These are phyloP conservation scores for Brachystomella parvula DNA, from an alignment of 1,140 invertebrate genomes.

Conservation along the genomic window DNA sequence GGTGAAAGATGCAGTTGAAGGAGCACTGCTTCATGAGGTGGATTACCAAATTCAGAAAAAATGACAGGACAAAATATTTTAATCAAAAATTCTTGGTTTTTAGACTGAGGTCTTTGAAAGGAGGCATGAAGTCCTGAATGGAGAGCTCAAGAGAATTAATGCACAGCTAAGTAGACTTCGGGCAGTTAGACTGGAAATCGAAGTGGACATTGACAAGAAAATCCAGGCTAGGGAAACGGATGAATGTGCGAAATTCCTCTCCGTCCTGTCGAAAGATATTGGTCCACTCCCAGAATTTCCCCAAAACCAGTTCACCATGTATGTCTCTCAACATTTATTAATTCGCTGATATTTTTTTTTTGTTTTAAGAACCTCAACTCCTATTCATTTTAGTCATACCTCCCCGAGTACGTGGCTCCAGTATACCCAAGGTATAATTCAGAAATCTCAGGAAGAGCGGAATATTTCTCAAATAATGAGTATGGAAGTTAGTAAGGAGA, in stretches of 20 bases:
- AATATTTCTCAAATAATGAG: conserved; percentile 21
- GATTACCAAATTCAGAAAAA: too few relatives aligned
- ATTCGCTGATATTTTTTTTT: conserved; percentile 6
- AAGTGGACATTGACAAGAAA: conserved; percentile 32
- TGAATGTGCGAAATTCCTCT: conserved; percentile 28
- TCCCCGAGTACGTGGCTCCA: conserved; percentile 31
- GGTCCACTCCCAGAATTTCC: conserved; percentile 12
- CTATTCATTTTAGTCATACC: conserved; percentile 18
- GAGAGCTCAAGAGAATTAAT: conserved; percentile 25
- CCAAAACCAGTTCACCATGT: too few relatives aligned
- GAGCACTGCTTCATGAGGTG: too few relatives aligned
- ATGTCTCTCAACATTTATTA: not conserved
- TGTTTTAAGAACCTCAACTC: too few relatives aligned
- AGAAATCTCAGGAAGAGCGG: conserved; percentile 29
- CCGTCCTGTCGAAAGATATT: conserved; percentile 20
- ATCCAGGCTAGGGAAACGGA: conserved; percentile 31
- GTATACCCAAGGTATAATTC: conserved; percentile 27
- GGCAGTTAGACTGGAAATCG: conserved; percentile 30
- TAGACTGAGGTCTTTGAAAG: conserved; percentile 20
- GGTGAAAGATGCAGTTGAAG: too few relatives aligned
- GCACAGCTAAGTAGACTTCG: conserved; percentile 21
- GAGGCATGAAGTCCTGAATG: conserved; percentile 24
- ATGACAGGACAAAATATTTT: too few relatives aligned
- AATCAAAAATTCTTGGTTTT: not conserved
- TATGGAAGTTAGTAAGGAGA: conserved; percentile 20